Conservation (phyloP, 2,888 invertebrate genomes). For the Thymelicus acteon region DNA sequence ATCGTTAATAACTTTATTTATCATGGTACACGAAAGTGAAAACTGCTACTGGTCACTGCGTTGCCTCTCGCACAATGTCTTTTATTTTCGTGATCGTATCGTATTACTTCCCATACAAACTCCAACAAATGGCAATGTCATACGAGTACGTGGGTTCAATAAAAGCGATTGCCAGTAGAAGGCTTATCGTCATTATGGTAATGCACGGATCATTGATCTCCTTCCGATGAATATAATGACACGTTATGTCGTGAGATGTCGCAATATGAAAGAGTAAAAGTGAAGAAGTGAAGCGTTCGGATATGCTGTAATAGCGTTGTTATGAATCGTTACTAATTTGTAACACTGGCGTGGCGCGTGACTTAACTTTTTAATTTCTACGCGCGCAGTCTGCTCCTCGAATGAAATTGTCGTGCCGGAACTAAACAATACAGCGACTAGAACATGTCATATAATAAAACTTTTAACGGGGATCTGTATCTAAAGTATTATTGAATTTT, state of each 20-base stretch:
- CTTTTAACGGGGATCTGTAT: too few species aligned
- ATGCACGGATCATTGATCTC: slow-evolving; percentile 29
- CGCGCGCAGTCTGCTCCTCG: slow-evolving; percentile 16
- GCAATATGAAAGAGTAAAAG: slow-evolving; percentile 68
- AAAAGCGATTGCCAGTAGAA: slow-evolving; percentile 12
- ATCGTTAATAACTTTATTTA: slow-evolving; percentile 71
- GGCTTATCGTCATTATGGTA: slow-evolving; percentile 26
- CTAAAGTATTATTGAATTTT: too few species aligned
- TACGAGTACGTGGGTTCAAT: slow-evolving; percentile 14
- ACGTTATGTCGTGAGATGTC: slow-evolving; percentile 52
- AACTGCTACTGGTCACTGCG: slow-evolving; percentile 59
- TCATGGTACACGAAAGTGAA: slow-evolving; percentile 73
- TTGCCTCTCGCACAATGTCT: slow-evolving; percentile 9
- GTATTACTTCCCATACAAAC: not conserved
- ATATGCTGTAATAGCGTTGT: slow-evolving; percentile 61
- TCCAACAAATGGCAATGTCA: not conserved
- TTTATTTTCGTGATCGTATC: not conserved
- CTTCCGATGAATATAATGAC: slow-evolving; percentile 33
- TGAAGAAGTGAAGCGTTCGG: slow-evolving; percentile 54
- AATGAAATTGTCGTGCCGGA: slow-evolving; percentile 27
- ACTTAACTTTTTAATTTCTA: slow-evolving; percentile 37
- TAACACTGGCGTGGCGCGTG: slow-evolving; percentile 48
- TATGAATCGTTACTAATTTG: slow-evolving; percentile 50
- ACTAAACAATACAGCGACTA: slow-evolving; percentile 22
- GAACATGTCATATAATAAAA: not conserved